Evolutionary conservation across 2,888 invertebrate genomes (phyloP), one percentile per base, ranked within the genome.

Genomic region (Lissocephala sabroskyi): DNA sequence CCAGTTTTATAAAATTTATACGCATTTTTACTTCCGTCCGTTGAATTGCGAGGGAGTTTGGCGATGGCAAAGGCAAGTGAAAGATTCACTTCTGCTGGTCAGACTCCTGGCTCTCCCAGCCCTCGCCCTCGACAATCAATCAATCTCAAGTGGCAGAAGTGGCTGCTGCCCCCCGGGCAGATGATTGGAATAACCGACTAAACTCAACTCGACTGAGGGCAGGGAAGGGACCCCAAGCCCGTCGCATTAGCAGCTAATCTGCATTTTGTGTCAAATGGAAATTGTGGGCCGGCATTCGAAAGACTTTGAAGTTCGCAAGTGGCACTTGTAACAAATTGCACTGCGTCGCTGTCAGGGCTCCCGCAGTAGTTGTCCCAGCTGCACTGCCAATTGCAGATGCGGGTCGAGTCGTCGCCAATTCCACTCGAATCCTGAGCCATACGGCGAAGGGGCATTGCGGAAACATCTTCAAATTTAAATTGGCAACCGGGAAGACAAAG

Each of bases 61-160:
- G 7, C 23, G 3, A 5, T 7, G 7, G 23, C 23, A 7, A 23
- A 23, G 7, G 23, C 3, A 7, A 23, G 23, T 5, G 23, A 23
- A 23, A 7, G 10, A 23, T 23, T 23, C 4, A 23, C 7, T 23
- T 32, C 23, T 13, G 54, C 36, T 35, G 28, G 14, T 23, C 23
- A 23, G 23, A 23, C 23, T 26, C 35, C 19, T 33, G 35, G 35
- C 51, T n/a, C n/a, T n/a, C n/a, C n/a, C n/a, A n/a, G n/a, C n/a
- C n/a, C n/a, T n/a, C n/a, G n/a, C 56, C 61, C 67, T 67, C 54
- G 68, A 63, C 67, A 68, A 75, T 75, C 71, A 71, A 71, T 74
- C 67, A 71, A 65, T 56, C 59, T 62, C 49, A 71, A 75, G 61
- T 75, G 42, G 40, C 37, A 23, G 41, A 40, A 41, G 41, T 59